Evolutionary conservation across 2,113 vertebrate genomes (phyloP).

Genomic region (Xenotilapia leptura): DNA sequence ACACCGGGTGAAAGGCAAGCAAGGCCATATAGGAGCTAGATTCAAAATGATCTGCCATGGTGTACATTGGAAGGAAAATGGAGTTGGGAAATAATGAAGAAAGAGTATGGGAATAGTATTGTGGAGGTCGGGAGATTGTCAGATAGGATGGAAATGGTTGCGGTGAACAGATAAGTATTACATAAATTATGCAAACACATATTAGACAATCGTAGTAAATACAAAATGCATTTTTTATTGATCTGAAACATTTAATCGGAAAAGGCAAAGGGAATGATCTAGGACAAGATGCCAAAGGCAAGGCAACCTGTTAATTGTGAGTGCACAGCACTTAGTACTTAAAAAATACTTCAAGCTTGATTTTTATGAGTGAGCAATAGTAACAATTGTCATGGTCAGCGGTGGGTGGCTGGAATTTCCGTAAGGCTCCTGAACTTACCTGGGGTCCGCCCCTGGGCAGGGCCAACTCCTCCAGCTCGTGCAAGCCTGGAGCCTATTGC

Average conservation of each 20-base stretch:
- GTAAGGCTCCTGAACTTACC: too few species aligned
- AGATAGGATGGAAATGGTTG: neutral
- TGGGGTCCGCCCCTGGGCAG: too few species aligned
- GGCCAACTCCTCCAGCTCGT: accelerated
- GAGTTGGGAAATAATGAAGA: neutral
- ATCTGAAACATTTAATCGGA: neutral
- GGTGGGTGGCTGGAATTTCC: too few species aligned
- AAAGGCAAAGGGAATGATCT: neutral
- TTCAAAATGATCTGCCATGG: neutral
- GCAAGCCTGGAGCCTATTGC: too few species aligned
- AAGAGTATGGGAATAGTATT: accelerated
- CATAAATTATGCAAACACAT: neutral
- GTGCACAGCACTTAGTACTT: neutral
- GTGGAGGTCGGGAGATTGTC: neutral
- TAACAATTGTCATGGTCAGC: neutral
- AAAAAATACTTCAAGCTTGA: neutral
- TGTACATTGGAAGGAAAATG: neutral
- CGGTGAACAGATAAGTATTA: neutral
- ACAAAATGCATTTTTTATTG: neutral
- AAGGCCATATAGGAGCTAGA: neutral
- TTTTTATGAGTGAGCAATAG: neutral
- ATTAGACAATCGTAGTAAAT: accelerated
- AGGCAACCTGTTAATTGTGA: neutral
- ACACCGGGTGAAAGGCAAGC: accelerated
- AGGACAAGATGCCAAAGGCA: accelerated